phyloP scores from a whole-genome alignment of 2,113 vertebrate species.

The Saimiri boliviensis region DNA sequence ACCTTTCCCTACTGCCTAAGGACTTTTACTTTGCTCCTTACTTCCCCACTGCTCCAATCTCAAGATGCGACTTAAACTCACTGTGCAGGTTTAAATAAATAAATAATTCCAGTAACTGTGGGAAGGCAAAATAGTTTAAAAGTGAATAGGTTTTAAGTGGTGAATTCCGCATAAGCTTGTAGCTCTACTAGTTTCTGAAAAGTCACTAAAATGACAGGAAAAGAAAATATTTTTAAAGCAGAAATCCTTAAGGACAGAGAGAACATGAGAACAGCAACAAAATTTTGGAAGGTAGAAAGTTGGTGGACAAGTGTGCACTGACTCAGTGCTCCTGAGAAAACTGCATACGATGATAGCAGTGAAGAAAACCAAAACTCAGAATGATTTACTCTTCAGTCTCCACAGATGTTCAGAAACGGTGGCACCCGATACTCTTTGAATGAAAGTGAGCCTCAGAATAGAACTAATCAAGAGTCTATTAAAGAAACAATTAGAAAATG shows the following conservation, averaged over 20 bases:
- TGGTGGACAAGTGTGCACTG: not conserved
- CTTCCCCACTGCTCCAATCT: not conserved
- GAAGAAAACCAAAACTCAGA: not conserved
- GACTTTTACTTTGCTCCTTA: conserved; percentile 5
- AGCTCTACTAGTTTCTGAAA: conserved; percentile 15
- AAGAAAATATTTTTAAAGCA: not conserved
- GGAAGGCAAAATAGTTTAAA: not conserved
- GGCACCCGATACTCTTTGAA: not conserved
- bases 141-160: not conserved
- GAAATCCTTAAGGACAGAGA: not conserved
- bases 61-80: not conserved
- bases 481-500: not conserved
- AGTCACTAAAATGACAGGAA: not conserved
- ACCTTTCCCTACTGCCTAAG: conserved; percentile 40
- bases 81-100: not conserved
- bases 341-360: not conserved
- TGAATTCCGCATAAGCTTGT: not conserved
- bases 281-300: not conserved
- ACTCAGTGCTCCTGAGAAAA: not conserved
- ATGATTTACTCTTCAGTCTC: not conserved
- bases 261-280: not conserved
- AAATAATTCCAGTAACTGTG: not conserved
- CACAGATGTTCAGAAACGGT: not conserved
- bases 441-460: not conserved
- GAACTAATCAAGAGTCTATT: not conserved